phyloP scores from a whole-genome alignment of 1,140 invertebrate genomes.

The Drosophila melanica region DNA sequence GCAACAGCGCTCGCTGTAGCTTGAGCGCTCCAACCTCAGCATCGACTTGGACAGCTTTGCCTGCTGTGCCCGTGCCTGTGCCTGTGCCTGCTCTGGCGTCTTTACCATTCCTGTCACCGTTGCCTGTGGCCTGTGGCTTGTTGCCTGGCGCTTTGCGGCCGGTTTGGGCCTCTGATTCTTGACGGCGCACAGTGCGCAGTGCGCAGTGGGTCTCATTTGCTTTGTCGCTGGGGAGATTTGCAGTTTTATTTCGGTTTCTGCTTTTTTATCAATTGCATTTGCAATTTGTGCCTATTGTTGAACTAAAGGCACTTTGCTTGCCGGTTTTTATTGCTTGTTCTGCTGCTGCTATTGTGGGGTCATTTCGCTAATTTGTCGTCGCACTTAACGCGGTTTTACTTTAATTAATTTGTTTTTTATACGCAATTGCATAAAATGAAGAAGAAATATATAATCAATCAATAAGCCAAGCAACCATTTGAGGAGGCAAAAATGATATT shows the following conservation, averaged over 20 bases:
- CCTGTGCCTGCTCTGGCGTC: slow-evolving; percentile 61
- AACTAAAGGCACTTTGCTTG: slow-evolving; percentile 10
- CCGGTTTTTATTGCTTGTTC: slow-evolving; percentile 52
- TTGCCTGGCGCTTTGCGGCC: slow-evolving; percentile 26
- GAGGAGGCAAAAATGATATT: too few species aligned
- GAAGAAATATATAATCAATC: not conserved
- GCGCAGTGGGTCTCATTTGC: slow-evolving; percentile 70
- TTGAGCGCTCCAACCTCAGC: slow-evolving; percentile 21
- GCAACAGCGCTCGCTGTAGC: slow-evolving; percentile 60
- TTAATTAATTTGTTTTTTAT: slow-evolving; percentile 5
- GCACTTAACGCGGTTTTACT: slow-evolving; percentile 15
- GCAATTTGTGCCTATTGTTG: slow-evolving; percentile 64
- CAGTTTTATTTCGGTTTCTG: slow-evolving; percentile 26
- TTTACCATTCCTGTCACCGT: slow-evolving; percentile 27
- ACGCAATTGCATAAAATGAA: not conserved
- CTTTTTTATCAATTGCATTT: slow-evolving; percentile 49
- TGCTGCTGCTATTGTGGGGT: slow-evolving; percentile 46
- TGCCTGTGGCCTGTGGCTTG: not conserved
- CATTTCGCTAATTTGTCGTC: slow-evolving; percentile 64
- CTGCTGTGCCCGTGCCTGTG: slow-evolving; percentile 29
- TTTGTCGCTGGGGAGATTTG: slow-evolving; percentile 76
- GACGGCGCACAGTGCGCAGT: not conserved
- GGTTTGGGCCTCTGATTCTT: slow-evolving; percentile 37
- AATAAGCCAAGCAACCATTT: too few species aligned
- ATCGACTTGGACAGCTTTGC: slow-evolving; percentile 35